Evolutionary conservation across 2,888 invertebrate genomes (phyloP), one percentile per base, ranked within the genome.

Genomic region (Netelia virgata): DNA sequence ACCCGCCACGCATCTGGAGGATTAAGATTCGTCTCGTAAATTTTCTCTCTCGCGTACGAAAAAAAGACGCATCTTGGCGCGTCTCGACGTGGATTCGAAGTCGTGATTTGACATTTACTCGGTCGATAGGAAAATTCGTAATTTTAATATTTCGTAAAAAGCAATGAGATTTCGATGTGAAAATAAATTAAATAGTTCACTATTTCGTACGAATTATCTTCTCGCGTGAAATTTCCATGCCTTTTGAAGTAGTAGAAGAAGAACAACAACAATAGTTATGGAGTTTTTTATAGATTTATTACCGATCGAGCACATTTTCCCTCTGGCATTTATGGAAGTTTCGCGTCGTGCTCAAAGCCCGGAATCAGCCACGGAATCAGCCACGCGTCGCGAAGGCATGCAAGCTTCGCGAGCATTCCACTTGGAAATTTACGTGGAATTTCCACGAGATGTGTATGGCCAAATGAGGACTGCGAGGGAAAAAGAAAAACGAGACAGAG

Each of bases 1-100:
- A 74, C 81, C 50, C 83, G 75, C 83, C 83, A 73, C 86, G 83
- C 90, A 90, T 90, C 88, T 89, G 90, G 87, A 84, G 80, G 87
- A 88, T 90, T 88, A 88, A 88, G 89, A 89, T 88, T 89, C 87
- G 80, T 82, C 86, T 63, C 81, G 85, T 83, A 70, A 85, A 84
- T 88, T 87, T 73, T 41, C 36, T 43, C 20, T 23, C 64, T 16
- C 28, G 50, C 14, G n/a, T n/a, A 72, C 59, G 43, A 41, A 66
- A 53, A 14, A 50, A 20, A 66, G 16, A 59, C 16, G 59, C 41
- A 50, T 76, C 47, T 43, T 61, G 68, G 50, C 11, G 68, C 59
- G 69, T 59, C 47, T 18, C 28, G 55, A 16, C 69, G 64, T 68
- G 73, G 61, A 69, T 55, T 66, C 28, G 14, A 64, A 41, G 73